Conservation (phyloP, 1,140 invertebrate genomes). For the Drosophila novamexicana region DNA sequence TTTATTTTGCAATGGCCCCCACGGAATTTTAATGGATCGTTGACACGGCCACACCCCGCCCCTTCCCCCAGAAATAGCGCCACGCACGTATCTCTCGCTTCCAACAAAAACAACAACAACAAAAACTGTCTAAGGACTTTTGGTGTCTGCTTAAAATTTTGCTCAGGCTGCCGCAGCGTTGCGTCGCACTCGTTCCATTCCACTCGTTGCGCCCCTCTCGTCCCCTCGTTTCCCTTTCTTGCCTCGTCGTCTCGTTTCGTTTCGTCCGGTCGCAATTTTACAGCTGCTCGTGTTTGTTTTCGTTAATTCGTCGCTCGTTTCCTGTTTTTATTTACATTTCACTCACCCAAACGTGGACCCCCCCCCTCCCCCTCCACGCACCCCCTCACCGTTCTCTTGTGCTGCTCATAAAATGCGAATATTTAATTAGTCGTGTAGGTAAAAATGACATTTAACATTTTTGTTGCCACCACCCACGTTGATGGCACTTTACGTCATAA, state of each 20-base stretch:
- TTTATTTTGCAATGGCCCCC: slow-evolving; percentile 80
- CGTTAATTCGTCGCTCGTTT: slow-evolving; percentile 63
- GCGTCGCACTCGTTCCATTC: slow-evolving; percentile 18
- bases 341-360: neutral
- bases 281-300: slow-evolving; percentile 75
- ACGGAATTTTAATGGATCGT: slow-evolving; percentile 76
- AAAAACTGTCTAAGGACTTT: slow-evolving; percentile 63
- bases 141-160: slow-evolving; percentile 75
- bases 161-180: slow-evolving; percentile 60
- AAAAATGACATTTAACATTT: slow-evolving; percentile 77
- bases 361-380: neutral
- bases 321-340: slow-evolving; percentile 72
- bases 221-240: neutral
- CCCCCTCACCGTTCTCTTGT: neutral
- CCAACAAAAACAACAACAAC: slow-evolving; percentile 7
- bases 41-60: slow-evolving; percentile 14
- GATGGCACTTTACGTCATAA: neutral
- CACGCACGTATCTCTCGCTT: slow-evolving; percentile 65
- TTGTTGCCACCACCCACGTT: slow-evolving; percentile 28
- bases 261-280: slow-evolving; percentile 43
- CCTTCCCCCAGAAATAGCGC: neutral
- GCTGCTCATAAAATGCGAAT: slow-evolving; percentile 68
- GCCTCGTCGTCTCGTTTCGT: neutral
- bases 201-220: neutral
- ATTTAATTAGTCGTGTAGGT: slow-evolving; percentile 80